Evolutionary conservation across 2,797 vertebrate species (phyloP).

Genomic region (Malacoraja senta): DNA sequence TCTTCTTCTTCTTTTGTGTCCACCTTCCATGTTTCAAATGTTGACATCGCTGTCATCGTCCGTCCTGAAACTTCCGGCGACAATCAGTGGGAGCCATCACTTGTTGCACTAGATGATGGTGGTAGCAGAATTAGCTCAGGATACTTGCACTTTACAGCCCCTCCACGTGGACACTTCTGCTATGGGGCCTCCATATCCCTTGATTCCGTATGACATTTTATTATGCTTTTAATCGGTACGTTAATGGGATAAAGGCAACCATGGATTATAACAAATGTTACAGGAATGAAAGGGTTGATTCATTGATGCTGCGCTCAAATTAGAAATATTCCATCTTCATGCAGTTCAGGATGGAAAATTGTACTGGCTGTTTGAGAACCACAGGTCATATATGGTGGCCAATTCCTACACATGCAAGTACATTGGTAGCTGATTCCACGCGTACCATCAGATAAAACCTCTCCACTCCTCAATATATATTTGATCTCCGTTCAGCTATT

Average conservation of each 20-base stretch:
- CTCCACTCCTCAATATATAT: neutral
- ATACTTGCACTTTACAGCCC: too few species aligned
- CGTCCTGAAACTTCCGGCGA: too few species aligned
- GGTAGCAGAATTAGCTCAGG: too few species aligned
- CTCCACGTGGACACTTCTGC: too few species aligned
- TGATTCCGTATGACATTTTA: neutral
- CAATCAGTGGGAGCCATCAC: too few species aligned
- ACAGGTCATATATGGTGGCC: neutral
- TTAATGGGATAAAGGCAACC: neutral
- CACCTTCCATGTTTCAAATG: too few species aligned
- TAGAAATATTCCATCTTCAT: neutral
- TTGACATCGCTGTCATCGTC: too few species aligned
- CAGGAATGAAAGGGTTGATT: neutral
- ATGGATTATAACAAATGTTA: neutral
- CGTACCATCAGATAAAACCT: conserved; percentile 12
- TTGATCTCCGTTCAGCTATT: conserved; percentile 6
- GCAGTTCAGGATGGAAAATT: neutral
- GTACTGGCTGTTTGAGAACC: neutral
- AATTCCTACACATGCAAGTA: neutral
- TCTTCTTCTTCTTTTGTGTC: too few species aligned
- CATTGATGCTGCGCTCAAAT: neutral
- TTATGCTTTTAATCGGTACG: neutral
- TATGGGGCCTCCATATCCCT: too few species aligned
- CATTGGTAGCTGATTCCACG: neutral
- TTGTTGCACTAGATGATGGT: too few species aligned